Percentiles rank a stretch among this genome's conserved stretches.
Evolutionary conservation across 1,140 invertebrate species (phyloP).

Genomic region (Pinna nobilis): DNA sequence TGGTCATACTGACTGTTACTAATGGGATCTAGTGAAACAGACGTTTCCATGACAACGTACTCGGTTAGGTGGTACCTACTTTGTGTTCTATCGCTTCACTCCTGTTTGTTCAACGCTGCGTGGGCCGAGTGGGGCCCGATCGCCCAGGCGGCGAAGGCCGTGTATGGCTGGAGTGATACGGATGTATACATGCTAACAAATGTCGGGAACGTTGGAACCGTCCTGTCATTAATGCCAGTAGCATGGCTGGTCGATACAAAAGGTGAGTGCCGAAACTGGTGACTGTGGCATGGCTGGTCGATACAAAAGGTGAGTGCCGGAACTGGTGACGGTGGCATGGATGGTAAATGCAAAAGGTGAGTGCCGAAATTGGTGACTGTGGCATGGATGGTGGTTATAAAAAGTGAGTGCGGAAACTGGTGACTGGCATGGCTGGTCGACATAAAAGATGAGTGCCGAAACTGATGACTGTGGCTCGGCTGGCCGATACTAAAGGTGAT

Average conservation of each 20-base stretch:
- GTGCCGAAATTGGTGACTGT: not conserved
- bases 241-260: slow-evolving; percentile 68
- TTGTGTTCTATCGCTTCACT: slow-evolving; percentile 27
- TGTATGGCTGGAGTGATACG: slow-evolving; percentile 73
- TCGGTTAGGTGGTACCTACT: slow-evolving; percentile 41
- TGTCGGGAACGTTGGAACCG: slow-evolving; percentile 75
- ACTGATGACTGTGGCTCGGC: not conserved
- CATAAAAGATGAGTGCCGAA: slow-evolving; percentile 32
- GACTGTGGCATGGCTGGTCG: not conserved
- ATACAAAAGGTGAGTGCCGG: not conserved
- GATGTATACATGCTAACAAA: slow-evolving; percentile 74
- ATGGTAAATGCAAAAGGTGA: slow-evolving; percentile 53
- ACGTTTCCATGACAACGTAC: not conserved
- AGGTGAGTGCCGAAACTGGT: slow-evolving; percentile 18
- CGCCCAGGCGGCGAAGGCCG: slow-evolving; percentile 69
- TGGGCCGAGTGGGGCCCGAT: slow-evolving; percentile 77
- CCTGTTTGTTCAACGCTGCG: slow-evolving; percentile 49
- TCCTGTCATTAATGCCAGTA: slow-evolving; percentile 73
- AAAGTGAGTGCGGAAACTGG: not conserved
- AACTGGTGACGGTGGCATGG: slow-evolving; percentile 39
- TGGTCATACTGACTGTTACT: too few species aligned
- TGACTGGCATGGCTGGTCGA: slow-evolving; percentile 55
- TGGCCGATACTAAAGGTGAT: not conserved
- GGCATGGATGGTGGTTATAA: not conserved
- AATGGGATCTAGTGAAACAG: too few species aligned